These are phyloP conservation scores for Halictus rubicundus DNA, from an alignment of 1,140 invertebrate species.

Conservation along the genomic window DNA sequence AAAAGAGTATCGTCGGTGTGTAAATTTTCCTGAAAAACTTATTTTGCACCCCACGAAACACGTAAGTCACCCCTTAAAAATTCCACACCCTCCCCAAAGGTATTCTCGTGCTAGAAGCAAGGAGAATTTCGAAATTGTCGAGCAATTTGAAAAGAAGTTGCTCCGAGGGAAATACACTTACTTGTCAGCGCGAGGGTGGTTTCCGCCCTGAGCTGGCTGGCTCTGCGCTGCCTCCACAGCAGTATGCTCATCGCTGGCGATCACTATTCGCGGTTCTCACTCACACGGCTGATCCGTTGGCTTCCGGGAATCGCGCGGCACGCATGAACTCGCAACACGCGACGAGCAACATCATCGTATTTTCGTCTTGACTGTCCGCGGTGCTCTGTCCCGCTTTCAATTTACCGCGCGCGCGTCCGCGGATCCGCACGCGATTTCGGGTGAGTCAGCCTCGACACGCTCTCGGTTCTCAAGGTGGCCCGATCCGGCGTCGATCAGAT, in stretches of 20 bases:
- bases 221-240: conserved; percentile 69
- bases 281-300: not conserved
- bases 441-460: conserved; percentile 12
- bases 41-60: no score
- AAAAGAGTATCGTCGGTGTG: no score
- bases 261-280: not conserved
- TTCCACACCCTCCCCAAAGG: no score
- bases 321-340: not conserved
- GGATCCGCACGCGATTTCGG: not conserved
- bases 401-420: not conserved
- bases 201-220: conserved; percentile 56
- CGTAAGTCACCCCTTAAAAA: no score
- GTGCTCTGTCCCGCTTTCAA: not conserved
- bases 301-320: not conserved
- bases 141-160: no score
- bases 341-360: not conserved
- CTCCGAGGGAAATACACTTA: conserved; percentile 46
- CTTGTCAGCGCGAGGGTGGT: conserved; percentile 55
- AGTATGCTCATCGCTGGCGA: conserved; percentile 66
- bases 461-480: conserved; percentile 21
- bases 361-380: not conserved
- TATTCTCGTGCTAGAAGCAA: no score
- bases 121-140: no score
- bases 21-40: no score
- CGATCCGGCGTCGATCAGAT: conserved; percentile 26